Percentiles rank a stretch among this genome's conserved stretches.
Evolutionary conservation across 1,140 invertebrate genomes (phyloP).

Genomic region (Lasioglossum baleicum): DNA sequence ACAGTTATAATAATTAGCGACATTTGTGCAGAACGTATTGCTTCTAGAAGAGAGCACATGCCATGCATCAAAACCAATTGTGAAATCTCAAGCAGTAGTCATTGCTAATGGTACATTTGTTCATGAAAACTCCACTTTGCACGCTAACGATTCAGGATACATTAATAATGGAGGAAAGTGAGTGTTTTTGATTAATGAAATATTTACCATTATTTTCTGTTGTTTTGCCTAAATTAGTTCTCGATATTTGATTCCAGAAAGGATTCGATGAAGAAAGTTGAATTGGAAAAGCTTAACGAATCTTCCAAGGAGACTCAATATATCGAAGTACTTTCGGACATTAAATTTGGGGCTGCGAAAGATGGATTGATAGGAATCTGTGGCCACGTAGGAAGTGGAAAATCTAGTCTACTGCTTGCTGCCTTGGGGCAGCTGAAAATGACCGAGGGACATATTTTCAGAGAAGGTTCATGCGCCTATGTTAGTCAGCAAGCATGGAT

Average conservation of each 20-base stretch:
- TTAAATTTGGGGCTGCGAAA: slow-evolving; percentile 74
- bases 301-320: slow-evolving; percentile 48
- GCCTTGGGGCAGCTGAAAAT: slow-evolving; percentile 82
- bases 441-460: slow-evolving; percentile 79
- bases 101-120: slow-evolving; percentile 81
- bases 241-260: slow-evolving; percentile 41
- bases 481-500: slow-evolving; percentile 87
- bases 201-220: neutral
- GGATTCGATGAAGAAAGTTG: neutral
- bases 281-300: slow-evolving; percentile 50
- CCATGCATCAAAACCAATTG: slow-evolving; percentile 75
- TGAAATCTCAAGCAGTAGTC: slow-evolving; percentile 79
- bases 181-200: slow-evolving; percentile 22
- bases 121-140: slow-evolving; percentile 70
- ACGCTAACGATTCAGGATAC: slow-evolving; percentile 12
- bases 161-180: slow-evolving; percentile 57
- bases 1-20: slow-evolving; percentile 19
- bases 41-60: slow-evolving; percentile 77
- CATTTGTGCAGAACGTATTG: slow-evolving; percentile 74
- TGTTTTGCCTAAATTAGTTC: neutral
- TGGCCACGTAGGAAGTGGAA: slow-evolving; percentile 85
- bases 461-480: slow-evolving; percentile 83
- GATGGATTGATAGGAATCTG: slow-evolving; percentile 84
- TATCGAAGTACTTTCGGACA: slow-evolving; percentile 71
- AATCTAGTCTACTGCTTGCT: slow-evolving; percentile 84